Percentiles rank a stretch among this genome's conserved stretches.
Evolutionary conservation across 2,888 invertebrate genomes (phyloP).

Genomic region (Linnaemya vulpina): DNA sequence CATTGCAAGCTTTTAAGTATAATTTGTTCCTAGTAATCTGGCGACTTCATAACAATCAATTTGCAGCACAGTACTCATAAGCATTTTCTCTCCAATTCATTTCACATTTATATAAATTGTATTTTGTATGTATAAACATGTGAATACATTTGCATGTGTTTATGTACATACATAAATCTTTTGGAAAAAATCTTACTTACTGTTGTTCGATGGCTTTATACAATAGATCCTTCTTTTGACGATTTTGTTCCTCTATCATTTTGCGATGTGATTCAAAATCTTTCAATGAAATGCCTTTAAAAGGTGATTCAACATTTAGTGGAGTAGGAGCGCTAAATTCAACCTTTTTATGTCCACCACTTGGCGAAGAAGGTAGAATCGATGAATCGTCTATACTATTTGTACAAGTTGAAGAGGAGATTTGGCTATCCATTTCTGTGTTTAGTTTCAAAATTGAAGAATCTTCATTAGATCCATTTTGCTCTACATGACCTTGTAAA

Average conservation of each 20-base stretch:
- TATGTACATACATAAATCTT: background rate
- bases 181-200: conserved; percentile 80
- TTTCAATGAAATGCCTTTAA: conserved; percentile 85
- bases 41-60: no score
- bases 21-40: no score
- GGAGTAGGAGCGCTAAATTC: conserved; percentile 60
- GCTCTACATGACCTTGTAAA: conserved; percentile 10
- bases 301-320: conserved; percentile 79
- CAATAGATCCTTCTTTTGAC: conserved; percentile 88
- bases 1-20: no score
- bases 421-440: conserved; percentile 62
- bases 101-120: no score
- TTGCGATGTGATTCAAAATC: conserved; percentile 89
- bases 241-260: conserved; percentile 91
- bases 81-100: no score
- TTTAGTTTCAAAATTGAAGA: conserved; percentile 77
- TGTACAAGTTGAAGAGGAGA: conserved; percentile 69
- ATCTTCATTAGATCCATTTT: conserved; percentile 65
- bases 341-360: conserved; percentile 35
- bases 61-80: no score
- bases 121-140: background rate
- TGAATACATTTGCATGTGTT: background rate
- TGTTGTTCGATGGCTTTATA: conserved; percentile 89
- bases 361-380: conserved; percentile 73
- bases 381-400: conserved; percentile 74